Base-by-base conservation (phyloP, 1,140 invertebrate genomes). In the Gonioctena quinquepunctata region DNA sequence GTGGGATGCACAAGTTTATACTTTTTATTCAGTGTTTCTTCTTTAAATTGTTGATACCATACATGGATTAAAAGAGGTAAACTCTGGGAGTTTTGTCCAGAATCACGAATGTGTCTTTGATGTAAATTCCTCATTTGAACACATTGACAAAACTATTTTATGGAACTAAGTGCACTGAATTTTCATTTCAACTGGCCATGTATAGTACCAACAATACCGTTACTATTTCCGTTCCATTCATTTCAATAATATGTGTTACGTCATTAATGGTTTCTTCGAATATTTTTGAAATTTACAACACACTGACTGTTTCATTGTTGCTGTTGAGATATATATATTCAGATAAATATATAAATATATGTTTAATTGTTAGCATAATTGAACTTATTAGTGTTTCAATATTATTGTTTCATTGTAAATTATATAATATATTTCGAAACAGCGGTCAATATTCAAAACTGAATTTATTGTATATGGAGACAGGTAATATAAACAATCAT, bases 401-500 rank as follows among this genome's bases (percentile, higher is more conserved):
- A 5, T 21, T 11, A 54, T 54, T 54, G 52, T 54, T 54, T 54
- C 18, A 54, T 54, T 54, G n/a, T 18, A 18, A 54, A 54, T 54
- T 54, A 21, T 23, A 18, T 54, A 42, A 23, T 19, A 61, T 25
- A 27, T 61, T 23, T 8, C 25, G n/a, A 60, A 25, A 19, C 27
- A 52, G 11, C 50, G 63, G 63, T 66, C 63, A 66, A 66, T 62
- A n/a, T 64, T n/a, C 27, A 16, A 63, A 68, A 56, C 60, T 28
- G 22, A 50, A 27, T 28, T 42, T 48, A 67, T 68, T 59, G 60
- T 60, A 50, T 60, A n/a, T 49, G 22, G 7, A 54, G 48, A 69
- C 67, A 61, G 66, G 54, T 61, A 63, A 54, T 50, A 54, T 69
- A 69, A 52, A n/a, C 67, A 62, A 61, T 69, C 57, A 62, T 62